These are phyloP conservation scores for Odontomyia ornata DNA, from an alignment of 2,888 invertebrate species.

Conservation along the genomic window DNA sequence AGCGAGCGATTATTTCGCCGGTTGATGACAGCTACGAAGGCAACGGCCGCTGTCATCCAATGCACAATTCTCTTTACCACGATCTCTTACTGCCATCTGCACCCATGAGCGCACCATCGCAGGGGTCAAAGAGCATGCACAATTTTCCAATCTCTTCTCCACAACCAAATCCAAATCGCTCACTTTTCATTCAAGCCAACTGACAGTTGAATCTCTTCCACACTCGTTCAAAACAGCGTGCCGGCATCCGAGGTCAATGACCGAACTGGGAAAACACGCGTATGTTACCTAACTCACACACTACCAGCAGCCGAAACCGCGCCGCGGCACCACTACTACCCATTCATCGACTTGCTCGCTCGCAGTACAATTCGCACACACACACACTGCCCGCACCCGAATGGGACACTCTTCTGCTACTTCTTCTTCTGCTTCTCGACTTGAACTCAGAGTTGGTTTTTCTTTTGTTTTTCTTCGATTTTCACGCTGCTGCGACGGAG, in stretches of 20 bases:
- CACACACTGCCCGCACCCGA: conserved; percentile 2
- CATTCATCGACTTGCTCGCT: background rate
- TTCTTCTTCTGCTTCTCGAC: background rate
- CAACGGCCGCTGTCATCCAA: conserved; percentile 33
- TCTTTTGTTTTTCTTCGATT: conserved; percentile 20
- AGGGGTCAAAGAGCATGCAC: background rate
- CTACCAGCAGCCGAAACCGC: background rate
- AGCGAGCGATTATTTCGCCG: conserved; percentile 23
- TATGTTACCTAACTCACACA: conserved; percentile 41
- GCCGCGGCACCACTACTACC: conserved; percentile 8
- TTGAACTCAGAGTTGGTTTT: too few relatives aligned
- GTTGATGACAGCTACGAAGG: conserved; percentile 32
- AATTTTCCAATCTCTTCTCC: background rate
- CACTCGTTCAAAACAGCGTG: background rate
- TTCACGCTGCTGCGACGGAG: conserved; percentile 2
- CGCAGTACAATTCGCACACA: background rate
- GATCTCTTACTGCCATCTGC: background rate
- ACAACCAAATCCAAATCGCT: background rate
- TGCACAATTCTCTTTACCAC: conserved; percentile 20
- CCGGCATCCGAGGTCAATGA: conserved; percentile 50
- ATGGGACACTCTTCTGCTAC: background rate
- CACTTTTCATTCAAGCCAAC: background rate
- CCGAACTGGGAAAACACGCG: conserved; percentile 44
- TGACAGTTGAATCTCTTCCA: conserved; percentile 5
- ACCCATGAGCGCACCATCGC: background rate